These are phyloP conservation scores for Allolobophora icterica DNA, from an alignment of 2,888 invertebrate species.

Conservation along the genomic window DNA sequence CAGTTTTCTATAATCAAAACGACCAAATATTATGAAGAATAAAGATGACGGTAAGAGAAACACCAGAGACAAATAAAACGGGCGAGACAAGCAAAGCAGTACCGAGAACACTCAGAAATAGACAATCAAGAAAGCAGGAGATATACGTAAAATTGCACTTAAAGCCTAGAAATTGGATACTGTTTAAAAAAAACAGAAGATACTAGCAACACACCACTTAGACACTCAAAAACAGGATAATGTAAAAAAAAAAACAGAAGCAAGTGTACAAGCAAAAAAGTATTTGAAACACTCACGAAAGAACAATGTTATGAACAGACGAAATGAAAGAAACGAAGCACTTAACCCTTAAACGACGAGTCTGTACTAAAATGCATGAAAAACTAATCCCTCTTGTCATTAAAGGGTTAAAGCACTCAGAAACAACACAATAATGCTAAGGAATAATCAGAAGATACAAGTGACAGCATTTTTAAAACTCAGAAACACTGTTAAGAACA, in stretches of 20 bases:
- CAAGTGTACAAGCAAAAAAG: neutral
- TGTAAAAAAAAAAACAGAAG: neutral
- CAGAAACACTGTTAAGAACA: no score
- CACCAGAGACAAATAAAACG: neutral
- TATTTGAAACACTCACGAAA: neutral
- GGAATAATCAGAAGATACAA: no score
- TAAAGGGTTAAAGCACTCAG: no score
- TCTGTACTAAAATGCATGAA: no score
- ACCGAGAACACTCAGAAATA: neutral
- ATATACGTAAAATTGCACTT: neutral
- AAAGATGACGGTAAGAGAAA: neutral
- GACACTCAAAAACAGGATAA: neutral
- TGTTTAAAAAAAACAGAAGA: neutral
- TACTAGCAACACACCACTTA: neutral
- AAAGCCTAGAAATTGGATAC: neutral
- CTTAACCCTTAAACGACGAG: no score
- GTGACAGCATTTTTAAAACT: no score
- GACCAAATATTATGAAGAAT: neutral
- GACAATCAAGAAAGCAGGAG: neutral
- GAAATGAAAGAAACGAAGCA: neutral
- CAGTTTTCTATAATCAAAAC: conserved; percentile 33
- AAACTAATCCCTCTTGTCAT: no score
- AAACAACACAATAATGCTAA: no score
- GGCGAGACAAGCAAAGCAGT: neutral
- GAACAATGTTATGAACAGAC: neutral